Percentiles rank a stretch among this genome's conserved stretches.
These are phyloP conservation scores for Philopedon plagiatum DNA, from an alignment of 2,888 invertebrate genomes.

Conservation along the genomic window DNA sequence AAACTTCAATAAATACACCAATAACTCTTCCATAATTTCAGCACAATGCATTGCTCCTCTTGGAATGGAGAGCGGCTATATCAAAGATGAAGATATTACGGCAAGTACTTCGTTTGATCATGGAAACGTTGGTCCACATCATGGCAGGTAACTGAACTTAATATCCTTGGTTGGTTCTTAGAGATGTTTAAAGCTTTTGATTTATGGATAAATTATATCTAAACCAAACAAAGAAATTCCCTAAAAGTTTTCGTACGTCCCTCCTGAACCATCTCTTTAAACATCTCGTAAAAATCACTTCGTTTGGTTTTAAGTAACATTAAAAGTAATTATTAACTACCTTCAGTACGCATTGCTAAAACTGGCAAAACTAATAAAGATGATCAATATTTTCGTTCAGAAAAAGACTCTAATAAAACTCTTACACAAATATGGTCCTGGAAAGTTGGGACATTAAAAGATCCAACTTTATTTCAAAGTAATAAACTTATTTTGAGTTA, in stretches of 20 bases:
- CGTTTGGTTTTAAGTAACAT: too few relatives aligned
- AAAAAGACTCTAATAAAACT: slow-evolving; percentile 15
- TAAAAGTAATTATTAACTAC: not conserved
- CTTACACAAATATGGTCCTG: slow-evolving; percentile 31
- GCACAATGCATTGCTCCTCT: slow-evolving; percentile 86
- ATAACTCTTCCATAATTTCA: slow-evolving; percentile 67
- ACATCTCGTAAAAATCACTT: too few relatives aligned
- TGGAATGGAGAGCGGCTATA: slow-evolving; percentile 88
- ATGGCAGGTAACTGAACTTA: slow-evolving; percentile 79
- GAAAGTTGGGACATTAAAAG: slow-evolving; percentile 27
- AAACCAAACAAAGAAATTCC: too few relatives aligned
- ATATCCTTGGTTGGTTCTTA: too few relatives aligned
- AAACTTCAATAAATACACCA: too few relatives aligned
- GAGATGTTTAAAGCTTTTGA: too few relatives aligned
- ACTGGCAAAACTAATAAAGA: not conserved
- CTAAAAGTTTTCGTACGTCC: too few relatives aligned
- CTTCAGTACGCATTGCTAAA: not conserved
- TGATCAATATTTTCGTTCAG: not conserved
- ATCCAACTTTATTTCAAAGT: slow-evolving; percentile 23
- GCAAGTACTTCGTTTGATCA: slow-evolving; percentile 90
- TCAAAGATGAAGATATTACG: slow-evolving; percentile 84
- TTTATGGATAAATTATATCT: too few relatives aligned
- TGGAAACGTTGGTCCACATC: slow-evolving; percentile 87
- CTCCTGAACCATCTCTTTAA: too few relatives aligned
- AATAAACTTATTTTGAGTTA: slow-evolving; percentile 39